Percentiles rank a stretch among this genome's conserved stretches.
These are phyloP conservation scores for Stratiomys singularior DNA, from an alignment of 2,888 invertebrate genomes.

Conservation along the genomic window DNA sequence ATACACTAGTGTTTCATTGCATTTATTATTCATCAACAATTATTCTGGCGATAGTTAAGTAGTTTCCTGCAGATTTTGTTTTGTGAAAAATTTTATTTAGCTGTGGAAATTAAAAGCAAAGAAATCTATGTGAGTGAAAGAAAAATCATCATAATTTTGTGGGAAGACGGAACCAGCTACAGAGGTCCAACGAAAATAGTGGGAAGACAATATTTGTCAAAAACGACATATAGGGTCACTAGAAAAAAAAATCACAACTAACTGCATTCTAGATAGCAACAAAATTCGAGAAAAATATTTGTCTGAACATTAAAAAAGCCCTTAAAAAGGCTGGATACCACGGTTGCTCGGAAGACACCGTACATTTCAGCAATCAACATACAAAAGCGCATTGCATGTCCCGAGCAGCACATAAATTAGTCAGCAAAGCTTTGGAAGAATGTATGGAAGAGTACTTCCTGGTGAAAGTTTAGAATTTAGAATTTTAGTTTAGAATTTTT, in stretches of 20 bases:
- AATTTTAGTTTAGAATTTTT: conserved; percentile 48
- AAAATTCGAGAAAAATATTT: conserved; percentile 2
- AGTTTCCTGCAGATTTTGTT: no score
- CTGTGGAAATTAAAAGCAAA: neutral
- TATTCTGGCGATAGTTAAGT: no score
- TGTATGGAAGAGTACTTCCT: conserved; percentile 28
- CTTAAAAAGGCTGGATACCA: conserved; percentile 7
- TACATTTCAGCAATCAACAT: neutral
- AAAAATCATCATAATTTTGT: conserved; percentile 1
- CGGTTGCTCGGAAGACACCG: conserved; percentile 3
- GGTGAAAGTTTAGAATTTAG: conserved; percentile 47
- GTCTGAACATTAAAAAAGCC: neutral
- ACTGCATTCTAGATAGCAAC: conserved; percentile 25
- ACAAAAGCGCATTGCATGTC: neutral
- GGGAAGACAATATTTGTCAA: conserved; percentile 19
- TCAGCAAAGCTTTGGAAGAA: neutral
- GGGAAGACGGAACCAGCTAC: conserved; percentile 7
- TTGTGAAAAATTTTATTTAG: neutral
- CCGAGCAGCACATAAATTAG: conserved; percentile 21
- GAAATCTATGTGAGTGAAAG: conserved; percentile 12
- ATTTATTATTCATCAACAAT: no score
- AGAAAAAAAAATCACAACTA: conserved; percentile 35
- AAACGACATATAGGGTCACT: conserved; percentile 27
- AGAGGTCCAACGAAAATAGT: conserved; percentile 23
- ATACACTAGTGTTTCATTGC: no score